Percentiles rank a stretch among this genome's conserved stretches.
These are phyloP conservation scores for Heliconius hewitsoni DNA, from an alignment of 1,140 invertebrate species.

Conservation along the genomic window DNA sequence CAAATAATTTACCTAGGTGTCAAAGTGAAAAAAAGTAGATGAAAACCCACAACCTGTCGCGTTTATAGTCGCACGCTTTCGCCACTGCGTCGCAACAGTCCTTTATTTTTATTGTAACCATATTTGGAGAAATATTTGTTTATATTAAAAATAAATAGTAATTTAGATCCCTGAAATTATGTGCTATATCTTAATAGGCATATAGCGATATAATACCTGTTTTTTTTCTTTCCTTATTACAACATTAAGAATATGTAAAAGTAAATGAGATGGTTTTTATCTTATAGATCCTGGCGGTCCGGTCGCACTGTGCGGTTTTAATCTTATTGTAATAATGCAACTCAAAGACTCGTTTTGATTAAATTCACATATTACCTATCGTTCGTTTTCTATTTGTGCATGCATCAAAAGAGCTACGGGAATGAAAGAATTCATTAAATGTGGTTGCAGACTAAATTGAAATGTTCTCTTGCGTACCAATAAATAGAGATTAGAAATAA, in stretches of 20 bases:
- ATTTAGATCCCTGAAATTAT: too few relatives aligned
- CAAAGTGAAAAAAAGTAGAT: too few relatives aligned
- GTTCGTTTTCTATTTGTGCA: slow-evolving; percentile 11
- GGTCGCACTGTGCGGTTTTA: background rate
- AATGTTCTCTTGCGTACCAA: background rate
- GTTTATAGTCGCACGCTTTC: too few relatives aligned
- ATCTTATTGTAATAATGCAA: background rate
- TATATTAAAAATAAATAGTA: too few relatives aligned
- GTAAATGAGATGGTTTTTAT: background rate
- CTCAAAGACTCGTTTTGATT: background rate
- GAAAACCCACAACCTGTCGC: too few relatives aligned
- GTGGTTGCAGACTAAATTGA: background rate
- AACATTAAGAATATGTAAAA: background rate
- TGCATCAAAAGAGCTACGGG: background rate
- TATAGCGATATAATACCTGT: too few relatives aligned
- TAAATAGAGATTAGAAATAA: background rate
- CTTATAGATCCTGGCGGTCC: background rate
- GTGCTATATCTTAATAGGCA: too few relatives aligned
- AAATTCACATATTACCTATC: background rate
- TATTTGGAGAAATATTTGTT: too few relatives aligned
- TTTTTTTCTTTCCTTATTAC: background rate
- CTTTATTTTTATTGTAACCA: too few relatives aligned
- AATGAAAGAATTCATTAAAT: background rate
- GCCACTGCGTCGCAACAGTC: too few relatives aligned
- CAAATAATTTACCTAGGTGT: too few relatives aligned